phyloP scores from a whole-genome alignment of 2,113 vertebrate species.

The Tychaedon coryphoeus region DNA sequence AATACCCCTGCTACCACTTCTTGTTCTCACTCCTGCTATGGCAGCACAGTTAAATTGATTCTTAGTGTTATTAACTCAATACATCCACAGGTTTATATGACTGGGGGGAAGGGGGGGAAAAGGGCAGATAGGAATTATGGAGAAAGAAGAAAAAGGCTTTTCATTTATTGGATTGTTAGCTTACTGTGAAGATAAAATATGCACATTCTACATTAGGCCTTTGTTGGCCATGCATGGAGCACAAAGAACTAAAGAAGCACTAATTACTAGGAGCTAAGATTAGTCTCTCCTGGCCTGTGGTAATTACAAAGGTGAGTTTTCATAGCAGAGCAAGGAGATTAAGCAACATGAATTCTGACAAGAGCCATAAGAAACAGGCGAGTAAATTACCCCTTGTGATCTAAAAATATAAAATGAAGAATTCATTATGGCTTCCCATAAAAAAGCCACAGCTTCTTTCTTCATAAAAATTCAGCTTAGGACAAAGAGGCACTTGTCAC shows the following conservation, averaged over 20 bases:
- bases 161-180: neutral
- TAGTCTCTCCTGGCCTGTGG: neutral
- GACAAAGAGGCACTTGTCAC: neutral
- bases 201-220: neutral
- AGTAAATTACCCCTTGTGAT: constrained; percentile 5
- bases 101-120: accelerated
- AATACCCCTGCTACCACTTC: neutral
- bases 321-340: neutral
- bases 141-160: neutral
- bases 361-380: neutral
- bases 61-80: neutral
- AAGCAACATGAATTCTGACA: neutral
- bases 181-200: constrained; percentile 30
- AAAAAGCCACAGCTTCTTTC: neutral
- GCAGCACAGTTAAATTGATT: neutral
- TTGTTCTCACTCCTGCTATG: accelerated
- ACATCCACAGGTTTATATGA: neutral
- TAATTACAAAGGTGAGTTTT: constrained; percentile 42
- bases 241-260: constrained; percentile 29
- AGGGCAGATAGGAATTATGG: neutral
- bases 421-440: neutral
- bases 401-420: neutral
- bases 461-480: neutral
- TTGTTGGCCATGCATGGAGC: neutral
- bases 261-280: constrained; percentile 40